Evolutionary conservation across 2,113 vertebrate genomes (phyloP).

Genomic region (Peromyscus leucopus): DNA sequence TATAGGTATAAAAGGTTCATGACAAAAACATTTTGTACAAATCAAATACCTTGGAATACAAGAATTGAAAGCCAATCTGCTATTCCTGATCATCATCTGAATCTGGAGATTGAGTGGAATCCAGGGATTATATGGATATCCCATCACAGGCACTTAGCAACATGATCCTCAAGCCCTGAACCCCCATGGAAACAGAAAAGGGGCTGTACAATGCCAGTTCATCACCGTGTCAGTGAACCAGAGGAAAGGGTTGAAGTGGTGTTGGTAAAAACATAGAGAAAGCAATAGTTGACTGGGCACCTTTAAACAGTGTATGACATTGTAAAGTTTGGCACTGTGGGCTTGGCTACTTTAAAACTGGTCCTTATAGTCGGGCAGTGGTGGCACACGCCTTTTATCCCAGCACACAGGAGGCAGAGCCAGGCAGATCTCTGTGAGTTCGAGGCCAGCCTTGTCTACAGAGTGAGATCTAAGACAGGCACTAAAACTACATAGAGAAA

Average conservation of each 20-base stretch:
- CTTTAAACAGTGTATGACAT: not conserved
- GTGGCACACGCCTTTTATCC: too few species aligned
- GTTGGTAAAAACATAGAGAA: not conserved
- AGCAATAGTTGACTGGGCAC: not conserved
- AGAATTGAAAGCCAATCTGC: not conserved
- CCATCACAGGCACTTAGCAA: not conserved
- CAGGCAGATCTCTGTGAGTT: not conserved
- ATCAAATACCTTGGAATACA: not conserved
- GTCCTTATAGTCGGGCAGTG: not conserved
- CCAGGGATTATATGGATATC: rapidly evolving
- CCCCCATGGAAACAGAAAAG: not conserved
- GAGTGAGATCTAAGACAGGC: too few species aligned
- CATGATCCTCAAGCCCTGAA: not conserved
- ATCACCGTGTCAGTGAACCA: not conserved
- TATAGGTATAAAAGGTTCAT: not conserved
- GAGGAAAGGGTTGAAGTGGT: not conserved
- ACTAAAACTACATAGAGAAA: too few species aligned
- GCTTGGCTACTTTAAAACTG: not conserved
- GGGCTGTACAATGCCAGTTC: not conserved
- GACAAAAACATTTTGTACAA: not conserved
- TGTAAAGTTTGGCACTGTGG: not conserved
- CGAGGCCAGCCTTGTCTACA: too few species aligned
- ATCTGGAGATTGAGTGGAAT: not conserved
- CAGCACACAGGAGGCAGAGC: too few species aligned
- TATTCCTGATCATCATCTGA: not conserved